A percentile compares a stretch with the other conserved stretches of the same genome.
These are phyloP conservation scores for Tachina grossa DNA, from an alignment of 2,888 invertebrate genomes.

Conservation along the genomic window DNA sequence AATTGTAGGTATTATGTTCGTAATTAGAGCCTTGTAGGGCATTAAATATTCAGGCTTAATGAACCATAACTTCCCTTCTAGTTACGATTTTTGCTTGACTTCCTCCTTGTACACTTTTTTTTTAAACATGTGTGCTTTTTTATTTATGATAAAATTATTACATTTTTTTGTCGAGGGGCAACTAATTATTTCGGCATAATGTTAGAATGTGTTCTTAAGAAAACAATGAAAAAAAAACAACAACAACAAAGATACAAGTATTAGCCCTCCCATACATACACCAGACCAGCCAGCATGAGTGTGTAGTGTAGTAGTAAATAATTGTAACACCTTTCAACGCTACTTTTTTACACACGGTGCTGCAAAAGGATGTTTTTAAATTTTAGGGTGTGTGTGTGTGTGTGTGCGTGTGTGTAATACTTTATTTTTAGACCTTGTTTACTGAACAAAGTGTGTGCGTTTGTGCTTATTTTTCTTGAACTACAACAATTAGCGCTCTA, in stretches of 20 bases:
- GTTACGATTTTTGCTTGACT: constrained; percentile 39
- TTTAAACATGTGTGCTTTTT: constrained; percentile 79
- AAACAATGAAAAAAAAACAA: constrained; percentile 32
- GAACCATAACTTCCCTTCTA: constrained; percentile 24
- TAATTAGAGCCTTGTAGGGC: constrained; percentile 12
- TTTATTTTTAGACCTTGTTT: background rate
- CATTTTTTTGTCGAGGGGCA: constrained; percentile 76
- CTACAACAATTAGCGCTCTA: constrained; percentile 76
- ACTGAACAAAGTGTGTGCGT: constrained; percentile 20
- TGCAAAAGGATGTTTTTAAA: constrained; percentile 50
- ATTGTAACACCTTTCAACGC: constrained; percentile 62
- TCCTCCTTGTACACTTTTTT: constrained; percentile 23
- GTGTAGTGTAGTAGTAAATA: constrained; percentile 47
- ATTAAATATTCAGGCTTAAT: constrained; percentile 33
- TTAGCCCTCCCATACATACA: constrained; percentile 33
- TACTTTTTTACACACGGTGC: constrained; percentile 24
- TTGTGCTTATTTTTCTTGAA: constrained; percentile 46
- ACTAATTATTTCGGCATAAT: constrained; percentile 80
- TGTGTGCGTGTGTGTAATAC: background rate
- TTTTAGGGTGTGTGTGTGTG: background rate
- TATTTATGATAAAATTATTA: constrained; percentile 61
- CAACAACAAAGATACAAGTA: constrained; percentile 40
- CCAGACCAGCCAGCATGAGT: background rate
- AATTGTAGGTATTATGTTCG: background rate
- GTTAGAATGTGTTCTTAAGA: constrained; percentile 71